Evolutionary conservation across 2,797 vertebrate genomes (phyloP).

Genomic region (Phoebastria nigripes): DNA sequence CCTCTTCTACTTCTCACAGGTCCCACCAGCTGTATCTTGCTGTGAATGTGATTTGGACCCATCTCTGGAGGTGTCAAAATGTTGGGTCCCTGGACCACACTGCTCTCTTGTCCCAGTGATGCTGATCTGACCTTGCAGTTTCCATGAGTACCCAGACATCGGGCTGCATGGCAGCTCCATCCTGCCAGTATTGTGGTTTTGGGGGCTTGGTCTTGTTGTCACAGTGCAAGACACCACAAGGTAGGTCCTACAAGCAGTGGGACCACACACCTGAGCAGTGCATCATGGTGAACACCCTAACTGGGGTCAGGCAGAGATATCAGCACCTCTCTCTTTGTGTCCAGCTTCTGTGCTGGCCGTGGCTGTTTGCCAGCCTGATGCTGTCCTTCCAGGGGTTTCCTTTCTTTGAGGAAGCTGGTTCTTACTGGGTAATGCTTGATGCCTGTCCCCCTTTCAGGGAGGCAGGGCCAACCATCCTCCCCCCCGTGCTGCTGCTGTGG

Average conservation of each 20-base stretch:
- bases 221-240: neutral
- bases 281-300: neutral
- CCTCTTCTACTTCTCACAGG: neutral
- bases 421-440: rapidly evolving
- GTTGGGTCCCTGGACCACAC: neutral
- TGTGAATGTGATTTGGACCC: neutral
- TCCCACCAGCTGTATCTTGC: neutral
- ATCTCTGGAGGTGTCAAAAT: neutral
- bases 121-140: neutral
- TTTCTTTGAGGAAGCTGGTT: neutral
- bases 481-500: rapidly evolving
- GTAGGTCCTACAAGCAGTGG: neutral
- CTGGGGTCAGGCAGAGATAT: neutral
- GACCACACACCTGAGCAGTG: neutral
- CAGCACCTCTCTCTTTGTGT: neutral
- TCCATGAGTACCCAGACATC: neutral
- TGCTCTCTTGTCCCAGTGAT: neutral
- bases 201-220: neutral
- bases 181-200: neutral
- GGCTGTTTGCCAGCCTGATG: neutral
- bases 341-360: rapidly evolving
- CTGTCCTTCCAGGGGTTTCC: neutral
- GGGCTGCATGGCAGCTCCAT: neutral
- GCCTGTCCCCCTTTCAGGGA: neutral
- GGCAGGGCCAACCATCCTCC: neutral